These are phyloP conservation scores for Epinotia demarniana DNA, from an alignment of 2,888 invertebrate species.

Conservation along the genomic window DNA sequence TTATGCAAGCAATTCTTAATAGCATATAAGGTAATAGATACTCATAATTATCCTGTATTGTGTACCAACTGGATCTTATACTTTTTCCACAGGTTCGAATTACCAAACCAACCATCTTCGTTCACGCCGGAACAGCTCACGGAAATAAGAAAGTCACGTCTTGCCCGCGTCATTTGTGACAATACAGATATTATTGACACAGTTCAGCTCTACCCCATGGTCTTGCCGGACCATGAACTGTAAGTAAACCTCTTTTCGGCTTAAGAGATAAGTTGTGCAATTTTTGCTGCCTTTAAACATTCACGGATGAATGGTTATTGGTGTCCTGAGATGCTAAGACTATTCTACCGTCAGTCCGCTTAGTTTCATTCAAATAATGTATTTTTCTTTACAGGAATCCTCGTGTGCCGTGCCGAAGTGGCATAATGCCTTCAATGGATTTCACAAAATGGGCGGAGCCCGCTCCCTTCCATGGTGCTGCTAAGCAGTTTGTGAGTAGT, in stretches of 20 bases:
- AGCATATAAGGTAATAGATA: too few relatives aligned
- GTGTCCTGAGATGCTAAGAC: background rate
- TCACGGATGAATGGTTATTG: background rate
- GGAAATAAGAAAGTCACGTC: conserved; percentile 91
- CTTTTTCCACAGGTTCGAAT: conserved; percentile 87
- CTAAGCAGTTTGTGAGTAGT: conserved; percentile 88
- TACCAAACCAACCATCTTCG: conserved; percentile 95
- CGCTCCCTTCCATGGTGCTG: conserved; percentile 70
- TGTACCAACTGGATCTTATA: conserved; percentile 1
- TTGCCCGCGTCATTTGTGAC: conserved; percentile 94
- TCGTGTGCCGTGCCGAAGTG: conserved; percentile 95
- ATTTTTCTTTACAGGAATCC: conserved; percentile 89
- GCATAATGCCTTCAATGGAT: conserved; percentile 94
- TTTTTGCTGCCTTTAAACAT: too few relatives aligned
- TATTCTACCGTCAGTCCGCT: background rate
- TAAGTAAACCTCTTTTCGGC: conserved; percentile 80
- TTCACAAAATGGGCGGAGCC: conserved; percentile 95
- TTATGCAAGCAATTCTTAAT: too few relatives aligned
- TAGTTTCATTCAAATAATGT: background rate
- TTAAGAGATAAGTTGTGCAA: too few relatives aligned
- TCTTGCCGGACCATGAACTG: conserved; percentile 96
- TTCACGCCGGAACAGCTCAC: conserved; percentile 94
- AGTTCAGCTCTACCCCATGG: conserved; percentile 96
- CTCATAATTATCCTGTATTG: background rate
- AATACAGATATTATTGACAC: conserved; percentile 97